Base-by-base conservation (phyloP, 2,888 invertebrate species). In the Hecatera dysodea region DNA sequence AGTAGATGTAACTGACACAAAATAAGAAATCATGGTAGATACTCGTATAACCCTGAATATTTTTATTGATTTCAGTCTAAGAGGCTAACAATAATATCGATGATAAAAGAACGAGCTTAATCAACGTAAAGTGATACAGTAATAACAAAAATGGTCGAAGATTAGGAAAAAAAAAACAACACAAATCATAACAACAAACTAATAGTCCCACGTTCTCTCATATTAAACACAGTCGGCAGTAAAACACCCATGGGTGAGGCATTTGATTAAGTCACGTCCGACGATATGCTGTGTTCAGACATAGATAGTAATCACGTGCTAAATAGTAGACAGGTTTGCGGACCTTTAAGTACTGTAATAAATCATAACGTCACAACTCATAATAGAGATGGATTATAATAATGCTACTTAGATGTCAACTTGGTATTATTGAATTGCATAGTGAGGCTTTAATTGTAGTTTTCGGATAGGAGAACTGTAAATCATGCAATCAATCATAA, bases 241-340 rank as follows among this genome's bases (percentile, higher is more conserved):
- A 53, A 33, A 46, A 22, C 48, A 59, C 9, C 57, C 62, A 24
- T 59, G 52, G 65, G 62, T 59, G 70, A 70, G 76, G 65, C 17
- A 60, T 53, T 1, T 80, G 75, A 80, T 78, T 76, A 69, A 70
- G 65, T 66, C 62, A 69, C 62, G 70, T 75, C 63, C 42, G 0
- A 66, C 53, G 33, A 62, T 56, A 75, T 48, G 42, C 59, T 27
- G 55, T 53, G 50, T 53, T 39, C 39, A 39, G 36, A 57, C 2
- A 19, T 19, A 42, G 57, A 76, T 76, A 48, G 36, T 60, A 60
- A 78, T 81, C 78, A 60, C 27, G 33, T 36, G 59, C 59, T 67
- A 71, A 66, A 64, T 65, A 60, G 66, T 60, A 6, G 60, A 81
- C 81, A 81, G 59, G 62, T 66, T 78, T 53, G 55, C 44, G 15